Evolutionary conservation across 2,797 vertebrate species (phyloP), one percentile per base, ranked within the genome.

Genomic region (Sebastes trivittatus): DNA sequence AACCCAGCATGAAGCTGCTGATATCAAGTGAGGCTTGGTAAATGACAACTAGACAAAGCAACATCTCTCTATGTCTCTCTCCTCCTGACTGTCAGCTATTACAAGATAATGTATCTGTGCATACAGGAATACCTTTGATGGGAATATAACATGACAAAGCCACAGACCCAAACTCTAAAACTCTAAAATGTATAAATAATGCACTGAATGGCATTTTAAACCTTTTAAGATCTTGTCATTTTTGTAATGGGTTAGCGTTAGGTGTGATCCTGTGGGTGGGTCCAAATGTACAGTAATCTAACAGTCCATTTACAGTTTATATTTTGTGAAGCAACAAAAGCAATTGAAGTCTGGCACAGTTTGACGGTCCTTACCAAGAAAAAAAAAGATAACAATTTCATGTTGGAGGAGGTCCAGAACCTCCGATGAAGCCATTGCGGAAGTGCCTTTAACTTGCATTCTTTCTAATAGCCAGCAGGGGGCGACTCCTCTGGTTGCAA

Each of bases 61-160:
- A 58, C 72, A 22, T 72, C 29, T 54, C 60, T 14, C 75, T 13
- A 2, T 34, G 46, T 32, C 54, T 46, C 32, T 52, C 18, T 52
- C 38, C 62, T 64, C 30, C 34, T 20, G 29, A 63, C 86, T 74
- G 71, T 52, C 79, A 76, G 68, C 60, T 81, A 72, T 80, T 86
- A 85, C 55, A 60, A 73, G 54, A 38, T 29, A 73, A 80, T 77
- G n/a, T 74, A 66, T 70, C 65, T 56, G 27, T 75, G 56, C 81
- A 87, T 73, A 79, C 77, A 79, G 14, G 30, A 80, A 61, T 32
- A 30, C 4, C 25, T 87, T 86, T 90, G 85, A 92, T 23, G 85
- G 32, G 63, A 85, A 91, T 81, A 77, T 32, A 88, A 88, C 75
- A 86, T 81, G 91, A 88, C 85, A 89, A 88, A 89, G 73, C 27